These are phyloP conservation scores for Perca flavescens DNA, from an alignment of 2,113 vertebrate species.

Conservation along the genomic window DNA sequence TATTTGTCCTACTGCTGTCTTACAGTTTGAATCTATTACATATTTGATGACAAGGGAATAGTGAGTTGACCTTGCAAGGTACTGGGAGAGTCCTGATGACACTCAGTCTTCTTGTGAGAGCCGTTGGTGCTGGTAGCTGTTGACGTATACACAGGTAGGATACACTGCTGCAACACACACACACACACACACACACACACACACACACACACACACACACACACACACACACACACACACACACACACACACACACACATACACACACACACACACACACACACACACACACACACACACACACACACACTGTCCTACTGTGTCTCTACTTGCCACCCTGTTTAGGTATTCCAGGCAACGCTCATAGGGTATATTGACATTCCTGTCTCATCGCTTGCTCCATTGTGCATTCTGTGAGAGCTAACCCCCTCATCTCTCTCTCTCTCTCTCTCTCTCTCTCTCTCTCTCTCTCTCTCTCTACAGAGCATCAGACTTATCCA, in stretches of 20 bases:
- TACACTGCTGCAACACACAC: conserved; percentile 10
- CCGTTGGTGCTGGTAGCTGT: conserved; percentile 20
- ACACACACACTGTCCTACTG: conserved; percentile 52
- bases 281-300: conserved; percentile 29
- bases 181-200: conserved; percentile 39
- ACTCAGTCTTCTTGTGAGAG: conserved; percentile 21
- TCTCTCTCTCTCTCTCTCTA: conserved; percentile 33
- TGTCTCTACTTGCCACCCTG: conserved; percentile 60
- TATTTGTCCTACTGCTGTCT: conserved; percentile 29
- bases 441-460: conserved; percentile 24
- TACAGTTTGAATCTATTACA: conserved; percentile 43
- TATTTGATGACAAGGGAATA: conserved; percentile 55
- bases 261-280: conserved; percentile 34
- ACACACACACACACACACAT: conserved; percentile 41
- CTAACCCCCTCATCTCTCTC: conserved; percentile 30
- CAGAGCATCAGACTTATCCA: conserved; percentile 56
- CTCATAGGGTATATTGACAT: conserved; percentile 74
- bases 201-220: conserved; percentile 19
- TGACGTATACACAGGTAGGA: conserved; percentile 34
- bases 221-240: conserved; percentile 22
- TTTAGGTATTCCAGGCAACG: conserved; percentile 78
- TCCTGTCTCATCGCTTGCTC: conserved; percentile 72
- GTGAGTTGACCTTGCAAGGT: conserved; percentile 69
- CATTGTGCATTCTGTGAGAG: conserved; percentile 78
- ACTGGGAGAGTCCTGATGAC: conserved; percentile 31